Evolutionary conservation across 2,797 vertebrate genomes (phyloP).

Genomic region (Helostoma temminkii): DNA sequence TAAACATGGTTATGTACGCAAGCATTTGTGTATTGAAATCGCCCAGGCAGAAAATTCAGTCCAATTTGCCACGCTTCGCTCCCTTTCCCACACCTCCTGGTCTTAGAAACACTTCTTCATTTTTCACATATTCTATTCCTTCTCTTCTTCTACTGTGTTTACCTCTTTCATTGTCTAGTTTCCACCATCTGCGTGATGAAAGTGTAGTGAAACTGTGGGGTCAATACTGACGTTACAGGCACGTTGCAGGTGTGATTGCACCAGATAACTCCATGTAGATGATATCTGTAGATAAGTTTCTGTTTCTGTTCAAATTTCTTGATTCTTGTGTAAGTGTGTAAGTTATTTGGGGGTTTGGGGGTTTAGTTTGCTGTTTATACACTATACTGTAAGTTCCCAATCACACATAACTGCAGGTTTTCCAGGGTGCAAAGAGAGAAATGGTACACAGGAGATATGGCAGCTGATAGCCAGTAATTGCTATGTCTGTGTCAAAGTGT

Average conservation of each 20-base stretch:
- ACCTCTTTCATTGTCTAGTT: constrained; percentile 17
- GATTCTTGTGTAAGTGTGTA: too few relatives aligned
- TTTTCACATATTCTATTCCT: constrained; percentile 31
- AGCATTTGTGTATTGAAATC: constrained; percentile 80
- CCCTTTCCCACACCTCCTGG: constrained; percentile 57
- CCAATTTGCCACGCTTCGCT: constrained; percentile 71
- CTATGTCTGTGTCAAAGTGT: too few relatives aligned
- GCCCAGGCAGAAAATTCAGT: constrained; percentile 76
- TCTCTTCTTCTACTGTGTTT: constrained; percentile 8
- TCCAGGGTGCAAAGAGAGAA: too few relatives aligned
- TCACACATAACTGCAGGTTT: too few relatives aligned
- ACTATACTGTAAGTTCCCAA: too few relatives aligned
- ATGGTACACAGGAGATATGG: too few relatives aligned
- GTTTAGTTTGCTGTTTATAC: too few relatives aligned
- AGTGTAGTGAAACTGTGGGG: constrained; percentile 5
- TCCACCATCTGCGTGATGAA: constrained; percentile 11
- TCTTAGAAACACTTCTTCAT: constrained; percentile 47
- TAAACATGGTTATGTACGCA: constrained; percentile 76
- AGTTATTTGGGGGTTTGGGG: too few relatives aligned
- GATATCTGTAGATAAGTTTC: background rate
- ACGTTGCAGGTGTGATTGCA: background rate
- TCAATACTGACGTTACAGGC: constrained; percentile 4
- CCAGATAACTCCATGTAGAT: background rate
- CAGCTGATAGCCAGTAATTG: too few relatives aligned
- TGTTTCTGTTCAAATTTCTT: background rate